Percentiles rank a stretch among this genome's conserved stretches.
phyloP scores from a whole-genome alignment of 23 tunicate species.

The Pegea sp. region DNA sequence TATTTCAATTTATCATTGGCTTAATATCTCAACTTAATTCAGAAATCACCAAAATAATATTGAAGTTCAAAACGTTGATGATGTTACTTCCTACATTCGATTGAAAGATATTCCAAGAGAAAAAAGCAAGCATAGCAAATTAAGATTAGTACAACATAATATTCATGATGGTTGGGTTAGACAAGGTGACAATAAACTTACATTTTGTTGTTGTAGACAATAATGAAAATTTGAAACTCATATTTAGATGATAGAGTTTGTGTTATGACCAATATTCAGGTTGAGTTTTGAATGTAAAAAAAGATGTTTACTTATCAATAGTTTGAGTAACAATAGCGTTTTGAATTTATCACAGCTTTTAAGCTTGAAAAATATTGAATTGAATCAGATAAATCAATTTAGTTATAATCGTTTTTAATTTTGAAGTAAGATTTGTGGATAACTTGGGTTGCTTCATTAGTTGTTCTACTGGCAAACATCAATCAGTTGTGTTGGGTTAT shows the following conservation, averaged over 20 bases:
- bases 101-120: constrained; percentile 52
- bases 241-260: too few species aligned
- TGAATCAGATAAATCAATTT: too few species aligned
- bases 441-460: constrained; percentile 88
- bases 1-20: not conserved
- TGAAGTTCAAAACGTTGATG: not conserved
- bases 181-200: constrained; percentile 29
- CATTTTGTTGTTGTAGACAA: too few species aligned
- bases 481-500: constrained; percentile 55
- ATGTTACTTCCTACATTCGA: constrained; percentile 7
- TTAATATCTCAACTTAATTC: not conserved
- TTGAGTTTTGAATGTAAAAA: not conserved
- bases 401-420: too few species aligned
- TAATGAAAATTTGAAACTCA: too few species aligned
- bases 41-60: too few species aligned
- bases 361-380: too few species aligned
- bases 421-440: constrained; percentile 62
- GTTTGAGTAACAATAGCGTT: not conserved
- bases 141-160: constrained; percentile 57
- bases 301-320: not conserved
- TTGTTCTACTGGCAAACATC: constrained; percentile 74
- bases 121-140: constrained; percentile 48
- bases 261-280: too few species aligned
- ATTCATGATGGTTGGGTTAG: constrained; percentile 87
- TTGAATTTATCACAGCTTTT: not conserved